Base-by-base conservation (phyloP, 2,113 vertebrate species). In the Cyanoramphus novaezelandiae region DNA sequence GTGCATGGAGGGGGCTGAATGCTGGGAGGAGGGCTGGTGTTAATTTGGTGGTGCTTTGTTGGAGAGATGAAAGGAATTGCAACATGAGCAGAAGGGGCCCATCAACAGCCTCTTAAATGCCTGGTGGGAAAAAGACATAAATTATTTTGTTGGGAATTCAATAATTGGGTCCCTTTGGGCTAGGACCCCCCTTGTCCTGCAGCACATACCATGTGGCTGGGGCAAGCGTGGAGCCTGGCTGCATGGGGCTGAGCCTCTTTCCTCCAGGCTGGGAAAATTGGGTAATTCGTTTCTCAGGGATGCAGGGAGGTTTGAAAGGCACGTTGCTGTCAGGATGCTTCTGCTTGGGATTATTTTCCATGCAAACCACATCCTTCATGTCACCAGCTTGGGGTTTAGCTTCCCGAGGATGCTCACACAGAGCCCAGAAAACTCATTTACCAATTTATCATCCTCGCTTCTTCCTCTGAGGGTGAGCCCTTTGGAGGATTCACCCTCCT, bases 281-380 rank as follows among this genome's bases (percentile, higher is more conserved):
- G 3, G 28, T 13, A 8, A 23, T 23, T 88, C 0, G 2, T 88
- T 92, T 88, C 67, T 78, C 50, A 69, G 82, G 49, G 77, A 29
- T 4, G 2, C 3, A 15, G 28, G 17, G 53, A 65, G 50, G 41
- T 27, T 88, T 63, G 82, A 46, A 88, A 69, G 35, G 63, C 17
- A 0, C 0, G 1, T 53, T 87, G 55, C 60, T 90, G 24, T 69
- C 68, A 37, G 84, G 43, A 20, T n/a, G 55, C 88, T 85, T 64
- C 90, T 92, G 71, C 55, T 90, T 83, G 81, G 60, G 72, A 53
- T 86, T 91, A n/a, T 78, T 95, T 88, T 88, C 37, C 27, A 29
- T 7, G n/a, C 63, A 88, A 82, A 77, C 65, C 79, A 35, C 86
- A 60, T 94, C 87, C 55, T 83, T 94, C 47, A 15, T 60, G 79